phyloP scores from a whole-genome alignment of 2,113 vertebrate species.

The Phocoena phocoena region DNA sequence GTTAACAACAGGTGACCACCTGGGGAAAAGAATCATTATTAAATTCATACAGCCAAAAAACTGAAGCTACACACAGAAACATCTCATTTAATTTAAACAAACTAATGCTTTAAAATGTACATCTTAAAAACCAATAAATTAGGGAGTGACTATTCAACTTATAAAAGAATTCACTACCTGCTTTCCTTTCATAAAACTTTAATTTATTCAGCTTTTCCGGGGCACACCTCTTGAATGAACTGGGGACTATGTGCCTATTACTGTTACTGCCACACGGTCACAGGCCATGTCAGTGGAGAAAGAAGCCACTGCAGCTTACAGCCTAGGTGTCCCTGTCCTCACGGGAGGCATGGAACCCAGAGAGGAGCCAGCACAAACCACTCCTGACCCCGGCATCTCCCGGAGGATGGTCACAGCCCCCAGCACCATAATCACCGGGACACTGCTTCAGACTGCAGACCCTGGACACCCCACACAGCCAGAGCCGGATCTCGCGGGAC shows the following conservation, averaged over 20 bases:
- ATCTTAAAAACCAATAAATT: neutral
- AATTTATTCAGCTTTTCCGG: neutral
- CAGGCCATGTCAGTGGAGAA: neutral
- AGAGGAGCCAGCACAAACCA: neutral
- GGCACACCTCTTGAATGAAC: neutral
- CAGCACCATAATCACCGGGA: neutral
- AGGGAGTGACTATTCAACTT: neutral
- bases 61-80: neutral
- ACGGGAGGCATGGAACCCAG: neutral
- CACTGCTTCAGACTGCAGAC: neutral
- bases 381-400: neutral
- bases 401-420: neutral
- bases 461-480: neutral
- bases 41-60: neutral
- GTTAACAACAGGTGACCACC: neutral
- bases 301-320: neutral
- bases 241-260: neutral
- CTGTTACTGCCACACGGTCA: neutral
- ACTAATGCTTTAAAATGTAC: neutral
- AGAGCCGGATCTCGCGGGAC: neutral
- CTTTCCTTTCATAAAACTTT: neutral
- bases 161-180: neutral
- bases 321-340: neutral
- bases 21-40: neutral
- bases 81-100: neutral